Conservation (phyloP, 1,140 invertebrate genomes). For the Drosophila tsacasi region DNA sequence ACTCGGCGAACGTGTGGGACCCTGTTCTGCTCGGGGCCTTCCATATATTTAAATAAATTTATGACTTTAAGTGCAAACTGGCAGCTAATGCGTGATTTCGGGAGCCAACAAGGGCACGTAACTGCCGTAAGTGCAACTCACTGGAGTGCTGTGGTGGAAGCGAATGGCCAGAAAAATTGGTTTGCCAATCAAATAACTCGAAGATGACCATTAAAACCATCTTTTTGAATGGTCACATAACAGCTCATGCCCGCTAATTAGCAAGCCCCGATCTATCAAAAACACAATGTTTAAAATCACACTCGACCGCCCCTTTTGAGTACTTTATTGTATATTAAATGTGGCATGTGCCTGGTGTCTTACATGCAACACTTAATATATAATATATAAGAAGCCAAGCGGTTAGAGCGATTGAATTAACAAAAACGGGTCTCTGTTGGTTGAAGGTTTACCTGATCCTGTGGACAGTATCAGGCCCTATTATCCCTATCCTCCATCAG, state of each 20-base stretch:
- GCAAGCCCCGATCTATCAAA: neutral
- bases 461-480: neutral
- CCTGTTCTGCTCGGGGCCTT: conserved; percentile 20
- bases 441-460: neutral
- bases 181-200: neutral
- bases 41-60: conserved; percentile 82
- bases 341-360: rapidly evolving
- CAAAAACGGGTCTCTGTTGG: neutral
- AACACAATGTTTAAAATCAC: neutral
- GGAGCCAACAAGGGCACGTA: conserved; percentile 55
- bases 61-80: conserved; percentile 82
- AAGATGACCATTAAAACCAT: neutral
- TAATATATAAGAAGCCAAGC: neutral
- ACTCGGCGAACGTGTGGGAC: conserved; percentile 30
- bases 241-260: neutral
- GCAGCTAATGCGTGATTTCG: conserved; percentile 81
- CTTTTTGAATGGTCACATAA: neutral
- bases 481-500: neutral
- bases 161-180: neutral
- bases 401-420: neutral
- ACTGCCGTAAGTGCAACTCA: conserved; percentile 29
- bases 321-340: neutral
- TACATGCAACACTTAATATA: neutral
- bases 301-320: neutral
- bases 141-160: neutral